These are phyloP conservation scores for Neosalanx taihuensis DNA, from an alignment of 2,797 vertebrate genomes.

Conservation along the genomic window DNA sequence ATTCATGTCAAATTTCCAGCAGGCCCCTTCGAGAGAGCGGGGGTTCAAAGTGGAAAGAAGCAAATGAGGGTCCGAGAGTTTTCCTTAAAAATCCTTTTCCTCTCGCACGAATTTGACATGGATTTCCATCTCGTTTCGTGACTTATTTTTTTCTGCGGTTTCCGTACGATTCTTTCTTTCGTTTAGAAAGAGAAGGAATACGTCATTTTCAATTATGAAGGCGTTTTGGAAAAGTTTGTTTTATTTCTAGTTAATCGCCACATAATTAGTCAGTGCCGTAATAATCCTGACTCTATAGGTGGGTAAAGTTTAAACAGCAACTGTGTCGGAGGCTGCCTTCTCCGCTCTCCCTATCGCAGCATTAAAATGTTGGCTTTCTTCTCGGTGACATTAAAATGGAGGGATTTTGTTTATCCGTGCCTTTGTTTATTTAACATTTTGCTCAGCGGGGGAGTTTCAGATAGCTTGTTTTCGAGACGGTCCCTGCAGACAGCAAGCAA, in stretches of 20 bases:
- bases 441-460: constrained; percentile 80
- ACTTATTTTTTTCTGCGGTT: neutral
- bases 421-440: constrained; percentile 86
- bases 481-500: constrained; percentile 83
- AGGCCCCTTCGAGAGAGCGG: constrained; percentile 3
- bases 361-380: constrained; percentile 78
- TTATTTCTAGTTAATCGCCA: constrained; percentile 28
- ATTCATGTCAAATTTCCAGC: constrained; percentile 22
- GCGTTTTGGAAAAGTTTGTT: constrained; percentile 17
- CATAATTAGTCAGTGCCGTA: constrained; percentile 58
- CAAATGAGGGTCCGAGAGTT: neutral
- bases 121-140: neutral
- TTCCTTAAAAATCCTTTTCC: neutral
- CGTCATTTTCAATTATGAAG: neutral
- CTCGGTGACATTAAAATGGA: constrained; percentile 81
- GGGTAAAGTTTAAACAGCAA: constrained; percentile 70
- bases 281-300: constrained; percentile 45
- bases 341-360: constrained; percentile 62
- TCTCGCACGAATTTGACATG: neutral
- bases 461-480: constrained; percentile 82
- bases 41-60: neutral
- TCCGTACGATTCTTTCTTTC: neutral
- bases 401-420: constrained; percentile 83
- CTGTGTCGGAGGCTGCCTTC: constrained; percentile 55
- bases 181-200: neutral